phyloP scores from a whole-genome alignment of 2,797 vertebrate species.

The Geotria australis region DNA sequence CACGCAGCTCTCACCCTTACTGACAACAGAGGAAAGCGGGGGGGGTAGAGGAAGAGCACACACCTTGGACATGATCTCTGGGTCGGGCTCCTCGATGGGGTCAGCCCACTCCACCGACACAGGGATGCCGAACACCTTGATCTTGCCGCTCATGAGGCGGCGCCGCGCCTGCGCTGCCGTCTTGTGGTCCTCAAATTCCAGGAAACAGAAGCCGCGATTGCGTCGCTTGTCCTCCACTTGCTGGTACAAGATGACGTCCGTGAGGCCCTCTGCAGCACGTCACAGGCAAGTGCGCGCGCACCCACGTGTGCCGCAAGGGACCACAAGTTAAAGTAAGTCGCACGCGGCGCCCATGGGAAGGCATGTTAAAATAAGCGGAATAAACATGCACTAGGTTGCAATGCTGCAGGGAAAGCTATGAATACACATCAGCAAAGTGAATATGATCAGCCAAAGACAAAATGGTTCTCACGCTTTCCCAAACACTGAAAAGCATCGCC shows the following conservation, averaged over 20 bases:
- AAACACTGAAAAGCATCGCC: no score
- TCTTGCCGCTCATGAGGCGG: slow-evolving; percentile 82
- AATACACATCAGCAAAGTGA: no score
- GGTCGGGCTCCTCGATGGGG: slow-evolving; percentile 87
- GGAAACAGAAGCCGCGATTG: slow-evolving; percentile 88
- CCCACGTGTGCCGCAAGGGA: slow-evolving; percentile 4
- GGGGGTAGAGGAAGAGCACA: slow-evolving; percentile 1
- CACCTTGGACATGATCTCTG: slow-evolving; percentile 95
- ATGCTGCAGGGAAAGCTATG: no score
- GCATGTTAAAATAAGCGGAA: no score
- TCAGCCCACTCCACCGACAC: slow-evolving; percentile 97
- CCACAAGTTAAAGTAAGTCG: background rate
- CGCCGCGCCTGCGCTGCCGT: slow-evolving; percentile 86
- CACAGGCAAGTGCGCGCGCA: background rate
- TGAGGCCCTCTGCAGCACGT: slow-evolving; percentile 47
- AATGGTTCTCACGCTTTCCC: no score
- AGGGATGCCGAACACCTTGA: slow-evolving; percentile 85
- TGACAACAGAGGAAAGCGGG: background rate
- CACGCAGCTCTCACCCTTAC: no score
- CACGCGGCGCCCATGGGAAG: no score
- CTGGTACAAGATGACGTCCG: slow-evolving; percentile 80
- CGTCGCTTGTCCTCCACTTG: slow-evolving; percentile 93
- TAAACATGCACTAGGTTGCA: no score
- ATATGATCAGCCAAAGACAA: no score
- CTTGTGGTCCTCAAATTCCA: slow-evolving; percentile 98